Evolutionary conservation across 2,797 vertebrate genomes (phyloP).

Genomic region (Myoxocephalus aenaeus): DNA sequence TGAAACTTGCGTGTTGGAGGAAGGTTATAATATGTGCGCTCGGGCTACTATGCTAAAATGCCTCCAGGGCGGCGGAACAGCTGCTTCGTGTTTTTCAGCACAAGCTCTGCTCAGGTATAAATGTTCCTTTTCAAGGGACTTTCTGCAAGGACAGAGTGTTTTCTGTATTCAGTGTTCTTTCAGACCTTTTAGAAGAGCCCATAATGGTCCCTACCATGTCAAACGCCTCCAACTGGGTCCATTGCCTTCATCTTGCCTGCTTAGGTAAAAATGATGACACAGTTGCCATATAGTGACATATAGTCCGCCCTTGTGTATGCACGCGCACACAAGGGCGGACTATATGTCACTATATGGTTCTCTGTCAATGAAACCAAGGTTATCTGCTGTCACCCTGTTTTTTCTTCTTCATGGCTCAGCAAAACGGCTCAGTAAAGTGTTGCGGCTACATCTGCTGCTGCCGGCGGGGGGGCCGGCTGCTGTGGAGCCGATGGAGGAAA

Average conservation of each 20-base stretch:
- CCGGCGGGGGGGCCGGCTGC: conserved; percentile 52
- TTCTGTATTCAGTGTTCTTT: not conserved
- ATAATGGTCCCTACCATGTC: not conserved
- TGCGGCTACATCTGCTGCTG: conserved; percentile 80
- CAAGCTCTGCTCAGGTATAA: conserved; percentile 2
- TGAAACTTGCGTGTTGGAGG: conserved; percentile 11
- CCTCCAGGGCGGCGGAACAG: conserved; percentile 26
- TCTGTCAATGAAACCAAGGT: conserved; percentile 55
- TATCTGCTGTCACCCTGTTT: conserved; percentile 56
- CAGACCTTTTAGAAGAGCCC: not conserved
- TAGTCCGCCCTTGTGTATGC: conserved; percentile 49
- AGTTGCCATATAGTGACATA: conserved; percentile 51
- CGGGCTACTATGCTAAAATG: conserved; percentile 34
- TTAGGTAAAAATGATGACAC: conserved; percentile 47
- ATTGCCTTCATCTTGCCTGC: conserved; percentile 21
- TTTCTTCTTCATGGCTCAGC: conserved; percentile 64
- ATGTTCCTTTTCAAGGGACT: not conserved
- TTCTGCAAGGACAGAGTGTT: conserved; percentile 1
- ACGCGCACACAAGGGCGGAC: too few relatives aligned
- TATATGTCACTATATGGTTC: not conserved
- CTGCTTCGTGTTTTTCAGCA: conserved; percentile 36
- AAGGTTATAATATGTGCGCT: conserved; percentile 27
- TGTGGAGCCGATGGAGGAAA: conserved; percentile 45
- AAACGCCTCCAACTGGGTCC: conserved; percentile 8
- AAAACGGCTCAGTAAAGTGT: conserved; percentile 68